Percentiles rank a stretch among this genome's conserved stretches.
phyloP scores from a whole-genome alignment of 2,113 vertebrate species.

The Neodontobutis hainanensis region DNA sequence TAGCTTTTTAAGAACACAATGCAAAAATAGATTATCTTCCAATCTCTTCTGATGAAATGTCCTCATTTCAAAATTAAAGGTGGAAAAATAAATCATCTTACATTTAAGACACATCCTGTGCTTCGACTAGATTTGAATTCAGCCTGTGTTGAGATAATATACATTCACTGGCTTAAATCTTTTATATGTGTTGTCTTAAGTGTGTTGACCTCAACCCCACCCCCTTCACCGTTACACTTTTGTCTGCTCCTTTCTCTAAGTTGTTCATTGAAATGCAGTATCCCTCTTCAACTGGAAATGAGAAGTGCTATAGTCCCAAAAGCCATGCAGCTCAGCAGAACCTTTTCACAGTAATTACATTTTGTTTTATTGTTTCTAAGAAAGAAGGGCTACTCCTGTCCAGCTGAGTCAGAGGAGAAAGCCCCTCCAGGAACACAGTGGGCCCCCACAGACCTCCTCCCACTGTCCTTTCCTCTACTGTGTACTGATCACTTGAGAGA shows the following conservation, averaged over 20 bases:
- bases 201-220: constrained; percentile 2
- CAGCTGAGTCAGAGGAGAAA: constrained; percentile 48
- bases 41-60: no score
- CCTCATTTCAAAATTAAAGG: no score
- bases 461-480: not conserved
- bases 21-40: no score
- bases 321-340: constrained; percentile 1
- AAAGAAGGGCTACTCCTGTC: constrained; percentile 26
- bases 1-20: no score
- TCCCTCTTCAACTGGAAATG: constrained; percentile 49
- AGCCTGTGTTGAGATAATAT: not conserved
- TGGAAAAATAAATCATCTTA: no score
- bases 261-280: constrained; percentile 35
- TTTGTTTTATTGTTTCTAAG: constrained; percentile 38
- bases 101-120: not conserved
- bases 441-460: constrained; percentile 8
- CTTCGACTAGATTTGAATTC: constrained; percentile 4
- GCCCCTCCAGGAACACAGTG: constrained; percentile 29
- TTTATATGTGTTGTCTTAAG: constrained; percentile 1
- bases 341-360: constrained; percentile 37
- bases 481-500: not conserved
- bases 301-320: constrained; percentile 6
- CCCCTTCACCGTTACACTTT: not conserved
- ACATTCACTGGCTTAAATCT: constrained; percentile 9
- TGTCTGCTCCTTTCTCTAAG: not conserved